phyloP scores from a whole-genome alignment of 2,888 invertebrate species.

The Meteorus cinctellus region DNA sequence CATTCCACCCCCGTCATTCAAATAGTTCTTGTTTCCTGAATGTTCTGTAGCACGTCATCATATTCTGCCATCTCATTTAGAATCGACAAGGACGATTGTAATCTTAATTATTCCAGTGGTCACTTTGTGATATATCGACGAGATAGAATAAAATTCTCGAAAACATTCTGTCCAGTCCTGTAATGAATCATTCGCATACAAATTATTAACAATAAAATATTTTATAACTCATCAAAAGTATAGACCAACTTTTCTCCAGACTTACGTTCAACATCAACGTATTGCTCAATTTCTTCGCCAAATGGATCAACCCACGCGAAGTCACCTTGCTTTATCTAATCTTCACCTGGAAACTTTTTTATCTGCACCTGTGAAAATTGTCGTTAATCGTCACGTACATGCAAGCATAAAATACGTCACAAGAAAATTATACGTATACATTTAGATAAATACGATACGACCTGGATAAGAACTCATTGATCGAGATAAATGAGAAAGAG shows the following conservation, averaged over 20 bases:
- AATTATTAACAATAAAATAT: not conserved
- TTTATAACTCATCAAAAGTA: not conserved
- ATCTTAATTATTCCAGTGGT: conserved; percentile 52
- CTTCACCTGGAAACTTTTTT: conserved; percentile 6
- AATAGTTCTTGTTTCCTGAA: conserved; percentile 4
- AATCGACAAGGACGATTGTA: conserved; percentile 47
- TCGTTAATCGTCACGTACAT: conserved; percentile 24
- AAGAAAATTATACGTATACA: not conserved
- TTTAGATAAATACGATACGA: not conserved
- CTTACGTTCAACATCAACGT: not conserved
- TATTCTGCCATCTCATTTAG: conserved; percentile 3
- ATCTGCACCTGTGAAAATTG: conserved; percentile 34
- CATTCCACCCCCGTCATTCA: conserved; percentile 17
- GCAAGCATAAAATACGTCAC: conserved; percentile 9
- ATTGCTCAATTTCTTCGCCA: not conserved
- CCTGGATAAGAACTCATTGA: conserved; percentile 22
- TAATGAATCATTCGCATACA: no score
- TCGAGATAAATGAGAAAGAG: conserved; percentile 28
- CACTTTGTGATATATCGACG: conserved; percentile 1
- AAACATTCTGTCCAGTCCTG: no score
- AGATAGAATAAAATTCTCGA: not conserved
- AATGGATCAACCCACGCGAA: conserved; percentile 13
- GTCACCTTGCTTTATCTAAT: not conserved
- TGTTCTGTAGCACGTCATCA: conserved; percentile 22
- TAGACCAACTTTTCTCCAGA: not conserved